Base-by-base conservation (phyloP, 2,888 invertebrate genomes). In the Lutraria lutraria region DNA sequence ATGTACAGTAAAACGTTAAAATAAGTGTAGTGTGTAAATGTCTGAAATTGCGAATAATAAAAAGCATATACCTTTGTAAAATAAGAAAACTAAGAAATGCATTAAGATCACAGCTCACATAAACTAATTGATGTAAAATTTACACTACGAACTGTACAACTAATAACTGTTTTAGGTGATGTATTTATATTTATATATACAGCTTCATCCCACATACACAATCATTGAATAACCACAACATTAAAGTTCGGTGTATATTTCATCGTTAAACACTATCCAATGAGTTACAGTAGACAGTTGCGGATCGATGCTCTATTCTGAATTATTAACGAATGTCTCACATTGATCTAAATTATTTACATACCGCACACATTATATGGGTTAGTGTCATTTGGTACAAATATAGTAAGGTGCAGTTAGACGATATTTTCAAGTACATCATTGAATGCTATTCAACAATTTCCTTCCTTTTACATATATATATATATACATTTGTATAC, bases 181-280 rank as follows among this genome's bases (percentile, higher is more conserved):
- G 63, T 63, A 63, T 63, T 56, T 63, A n/a, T 43, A 43, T 43
- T 43, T 43, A 43, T 68, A 68, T 68, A 68, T 25, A 68, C 63
- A 68, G 25, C 25, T 12, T 68, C 63, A 68, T 68, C 63, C 63
- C 63, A 68, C 76, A 76, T 31, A 31, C 31, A 25, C 21, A 63
- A 56, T 68, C 63, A 68, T 12, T 43, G 43, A 43, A 68, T 25
- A 76, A 76, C 76, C 76, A 34, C 76, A 76, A 76, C 76, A 76
- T 76, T 76, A 34, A 34, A 76, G 31, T 34, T 25, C 76, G 76
- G 76, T 76, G 76, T 76, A 25, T 31, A 76, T 76, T 76, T 76
- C 25, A 34, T 76, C 16, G 29, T 31, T 76, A 76, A 76, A 31
- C 76, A 31, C 76, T 31, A 76, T 76, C 76, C 29, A 76, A 31